phyloP scores from a whole-genome alignment of 2,113 vertebrate genomes.

The Typhlomys cinereus region DNA sequence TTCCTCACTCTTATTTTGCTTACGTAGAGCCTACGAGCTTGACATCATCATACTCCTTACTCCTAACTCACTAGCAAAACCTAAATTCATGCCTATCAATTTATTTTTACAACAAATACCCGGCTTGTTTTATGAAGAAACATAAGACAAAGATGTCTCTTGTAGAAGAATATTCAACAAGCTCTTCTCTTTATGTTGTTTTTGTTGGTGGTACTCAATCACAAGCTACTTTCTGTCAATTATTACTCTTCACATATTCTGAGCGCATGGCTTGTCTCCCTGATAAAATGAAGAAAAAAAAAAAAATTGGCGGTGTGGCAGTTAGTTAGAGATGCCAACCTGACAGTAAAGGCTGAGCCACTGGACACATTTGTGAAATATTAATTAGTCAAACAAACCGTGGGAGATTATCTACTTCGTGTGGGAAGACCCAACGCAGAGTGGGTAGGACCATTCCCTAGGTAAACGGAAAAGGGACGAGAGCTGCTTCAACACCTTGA shows the following conservation, averaged over 20 bases:
- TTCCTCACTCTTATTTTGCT: slow-evolving; percentile 24
- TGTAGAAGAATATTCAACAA: too few species aligned
- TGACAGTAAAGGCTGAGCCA: too few species aligned
- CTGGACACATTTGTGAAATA: too few species aligned
- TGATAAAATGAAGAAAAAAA: slow-evolving; percentile 55
- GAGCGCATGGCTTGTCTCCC: background rate
- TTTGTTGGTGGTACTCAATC: background rate
- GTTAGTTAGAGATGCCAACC: too few species aligned
- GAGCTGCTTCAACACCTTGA: too few species aligned
- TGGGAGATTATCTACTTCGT: too few species aligned
- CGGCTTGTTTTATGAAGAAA: background rate
- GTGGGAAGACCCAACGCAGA: too few species aligned
- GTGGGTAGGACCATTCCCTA: too few species aligned
- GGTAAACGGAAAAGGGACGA: too few species aligned
- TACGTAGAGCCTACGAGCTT: background rate
- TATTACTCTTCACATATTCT: slow-evolving; percentile 54
- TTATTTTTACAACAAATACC: slow-evolving; percentile 29
- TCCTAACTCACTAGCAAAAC: background rate
- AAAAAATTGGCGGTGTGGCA: too few species aligned
- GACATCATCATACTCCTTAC: background rate
- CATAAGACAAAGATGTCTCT: background rate
- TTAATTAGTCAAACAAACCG: too few species aligned
- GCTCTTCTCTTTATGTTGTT: too few species aligned
- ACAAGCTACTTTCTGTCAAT: slow-evolving; percentile 23
- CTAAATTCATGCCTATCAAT: slow-evolving; percentile 4